phyloP scores from a whole-genome alignment of 2,888 invertebrate species.

The Drosophila colorata region DNA sequence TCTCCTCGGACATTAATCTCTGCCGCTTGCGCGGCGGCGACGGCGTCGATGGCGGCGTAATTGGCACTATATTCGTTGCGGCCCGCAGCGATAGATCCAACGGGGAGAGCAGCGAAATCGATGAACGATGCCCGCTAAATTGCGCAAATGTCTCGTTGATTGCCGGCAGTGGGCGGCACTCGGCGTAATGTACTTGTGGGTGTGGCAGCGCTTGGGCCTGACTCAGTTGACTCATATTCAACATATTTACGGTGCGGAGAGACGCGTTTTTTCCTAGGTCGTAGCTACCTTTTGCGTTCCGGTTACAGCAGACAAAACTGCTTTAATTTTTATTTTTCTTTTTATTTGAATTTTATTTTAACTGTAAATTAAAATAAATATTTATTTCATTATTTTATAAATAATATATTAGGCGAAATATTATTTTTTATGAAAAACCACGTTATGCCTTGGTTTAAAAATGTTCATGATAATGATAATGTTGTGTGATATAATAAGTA shows the following conservation, averaged over 20 bases:
- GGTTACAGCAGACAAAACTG: neutral
- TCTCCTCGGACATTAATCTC: conserved; percentile 81
- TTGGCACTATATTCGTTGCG: conserved; percentile 82
- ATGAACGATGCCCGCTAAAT: conserved; percentile 77
- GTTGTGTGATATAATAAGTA: no score
- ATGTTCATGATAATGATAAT: no score
- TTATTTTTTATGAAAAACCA: neutral
- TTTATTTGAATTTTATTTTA: neutral
- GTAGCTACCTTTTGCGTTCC: neutral
- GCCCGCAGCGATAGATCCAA: conserved; percentile 84
- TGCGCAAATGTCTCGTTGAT: conserved; percentile 84
- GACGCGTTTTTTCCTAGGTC: neutral
- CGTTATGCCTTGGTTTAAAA: no score
- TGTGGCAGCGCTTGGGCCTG: conserved; percentile 37
- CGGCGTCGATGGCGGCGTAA: conserved; percentile 85
- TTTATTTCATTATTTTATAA: neutral
- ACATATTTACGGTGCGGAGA: conserved; percentile 29
- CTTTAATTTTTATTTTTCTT: neutral
- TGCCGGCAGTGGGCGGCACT: conserved; percentile 83
- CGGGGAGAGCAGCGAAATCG: conserved; percentile 81
- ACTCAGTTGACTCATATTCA: conserved; percentile 49
- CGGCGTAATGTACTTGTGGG: conserved; percentile 62
- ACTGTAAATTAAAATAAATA: neutral
- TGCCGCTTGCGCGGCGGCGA: conserved; percentile 84
- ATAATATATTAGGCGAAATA: neutral